phyloP scores from a whole-genome alignment of 1,140 invertebrate genomes.

The Bombus turneri region DNA sequence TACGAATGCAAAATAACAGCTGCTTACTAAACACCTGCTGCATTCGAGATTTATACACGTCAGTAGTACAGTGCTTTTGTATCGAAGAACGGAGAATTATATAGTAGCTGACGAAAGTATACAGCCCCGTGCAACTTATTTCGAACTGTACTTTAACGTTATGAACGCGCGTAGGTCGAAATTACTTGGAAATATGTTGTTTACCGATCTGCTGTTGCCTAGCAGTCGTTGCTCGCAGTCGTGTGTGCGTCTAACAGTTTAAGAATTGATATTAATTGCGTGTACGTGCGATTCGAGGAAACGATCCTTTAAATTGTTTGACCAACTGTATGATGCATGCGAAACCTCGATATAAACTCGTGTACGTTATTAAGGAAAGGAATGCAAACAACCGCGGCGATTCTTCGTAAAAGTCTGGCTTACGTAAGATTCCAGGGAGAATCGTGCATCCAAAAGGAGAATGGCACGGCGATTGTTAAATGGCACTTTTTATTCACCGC shows the following conservation, averaged over 20 bases:
- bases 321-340: neutral
- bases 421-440: neutral
- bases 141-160: too few species aligned
- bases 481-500: too few species aligned
- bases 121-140: too few species aligned
- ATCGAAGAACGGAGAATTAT: neutral
- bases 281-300: slow-evolving; percentile 14
- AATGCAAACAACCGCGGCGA: slow-evolving; percentile 26
- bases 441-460: neutral
- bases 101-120: neutral
- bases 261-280: neutral
- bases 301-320: slow-evolving; percentile 14
- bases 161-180: neutral
- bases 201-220: too few species aligned
- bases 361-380: neutral
- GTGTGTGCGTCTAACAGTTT: neutral
- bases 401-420: slow-evolving; percentile 37
- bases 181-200: neutral
- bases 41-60: slow-evolving; percentile 45
- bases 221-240: too few species aligned
- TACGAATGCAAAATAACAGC: slow-evolving; percentile 48
- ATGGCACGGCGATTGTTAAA: neutral
- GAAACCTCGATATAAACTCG: slow-evolving; percentile 6
- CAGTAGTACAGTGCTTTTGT: neutral
- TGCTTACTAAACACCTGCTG: slow-evolving; percentile 52